These are phyloP conservation scores for Eilema griseolum DNA, from an alignment of 2,888 invertebrate species.

Conservation along the genomic window DNA sequence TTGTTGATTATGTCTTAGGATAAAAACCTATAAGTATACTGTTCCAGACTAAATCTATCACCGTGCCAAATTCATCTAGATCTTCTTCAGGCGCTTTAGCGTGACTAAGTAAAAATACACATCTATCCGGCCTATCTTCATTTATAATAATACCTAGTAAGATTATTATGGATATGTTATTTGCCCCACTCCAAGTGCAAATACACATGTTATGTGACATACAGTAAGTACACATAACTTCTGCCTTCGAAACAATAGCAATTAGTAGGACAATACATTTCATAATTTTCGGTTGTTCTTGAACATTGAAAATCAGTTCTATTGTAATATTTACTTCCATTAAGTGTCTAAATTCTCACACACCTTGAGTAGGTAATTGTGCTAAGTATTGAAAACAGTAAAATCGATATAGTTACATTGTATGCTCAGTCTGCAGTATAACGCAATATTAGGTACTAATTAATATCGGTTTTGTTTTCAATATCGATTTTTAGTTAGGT, in stretches of 20 bases:
- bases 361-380: conserved; percentile 24
- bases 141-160: not conserved
- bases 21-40: too few relatives aligned
- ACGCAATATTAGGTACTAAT: not conserved
- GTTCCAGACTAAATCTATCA: too few relatives aligned
- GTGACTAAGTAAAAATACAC: not conserved
- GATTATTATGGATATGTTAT: not conserved
- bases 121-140: not conserved
- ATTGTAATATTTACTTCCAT: conserved; percentile 20
- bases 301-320: conserved; percentile 26
- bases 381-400: conserved; percentile 39
- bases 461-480: not conserved
- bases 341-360: conserved; percentile 11
- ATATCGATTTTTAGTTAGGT: not conserved
- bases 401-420: conserved; percentile 25
- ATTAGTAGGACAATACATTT: conserved; percentile 32
- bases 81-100: not conserved
- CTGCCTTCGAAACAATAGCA: conserved; percentile 10
- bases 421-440: not conserved
- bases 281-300: conserved; percentile 26
- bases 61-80: not conserved
- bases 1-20: not conserved
- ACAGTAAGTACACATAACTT: not conserved
- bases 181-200: not conserved
- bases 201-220: not conserved